Base-by-base conservation (phyloP, 2,888 invertebrate genomes). In the Tenthredo notha region DNA sequence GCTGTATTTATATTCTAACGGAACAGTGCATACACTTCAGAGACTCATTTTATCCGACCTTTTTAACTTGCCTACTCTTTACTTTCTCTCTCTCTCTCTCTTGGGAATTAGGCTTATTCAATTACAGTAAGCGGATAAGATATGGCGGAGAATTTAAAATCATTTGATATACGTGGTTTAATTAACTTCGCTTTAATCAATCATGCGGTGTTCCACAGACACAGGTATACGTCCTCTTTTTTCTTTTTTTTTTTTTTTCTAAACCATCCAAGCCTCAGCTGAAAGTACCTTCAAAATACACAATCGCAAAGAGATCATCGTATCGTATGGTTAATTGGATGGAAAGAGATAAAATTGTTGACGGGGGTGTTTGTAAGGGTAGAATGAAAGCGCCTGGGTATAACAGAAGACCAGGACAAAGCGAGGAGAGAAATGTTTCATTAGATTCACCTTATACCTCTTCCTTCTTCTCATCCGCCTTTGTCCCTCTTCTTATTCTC, bases 401-500 rank as follows among this genome's bases (percentile, higher is more conserved):
- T 29, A 12, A 18, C 33, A 25, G 77, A 33, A 50, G 50, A n/a
- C 29, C 18, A 29, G 80, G 61, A 61, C 37, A 37, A 40, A 37
- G 61, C 37, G n/a, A 50, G 61, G 33, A 80, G 80, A 80, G 58
- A 80, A 80, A 58, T 80, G 47, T 80, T 80, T 80, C 80, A 80
- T 80, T 80, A 61, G 80, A 50, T 61, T 61, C 33, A 61, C 58
- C 61, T 61, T 58, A 12, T n/a, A 29, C 58, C 80, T 40, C 61
- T 58, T 80, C 21, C 77, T n/a, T 25, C 3, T n/a, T 33, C 77
- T 29, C 50, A 1, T 77, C 50, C 18, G 29, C 18, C 33, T n/a
- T 15, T n/a, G 29, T n/a, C 58, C 10, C 78, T 78, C 37, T 12
- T 29, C 33, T 25, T 12, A 29, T 25, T 43, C 21, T n/a, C 21